A percentile compares a stretch with the other conserved stretches of the same genome.
Evolutionary conservation across 2,888 invertebrate species (phyloP).

Genomic region (Polia nebulosa): DNA sequence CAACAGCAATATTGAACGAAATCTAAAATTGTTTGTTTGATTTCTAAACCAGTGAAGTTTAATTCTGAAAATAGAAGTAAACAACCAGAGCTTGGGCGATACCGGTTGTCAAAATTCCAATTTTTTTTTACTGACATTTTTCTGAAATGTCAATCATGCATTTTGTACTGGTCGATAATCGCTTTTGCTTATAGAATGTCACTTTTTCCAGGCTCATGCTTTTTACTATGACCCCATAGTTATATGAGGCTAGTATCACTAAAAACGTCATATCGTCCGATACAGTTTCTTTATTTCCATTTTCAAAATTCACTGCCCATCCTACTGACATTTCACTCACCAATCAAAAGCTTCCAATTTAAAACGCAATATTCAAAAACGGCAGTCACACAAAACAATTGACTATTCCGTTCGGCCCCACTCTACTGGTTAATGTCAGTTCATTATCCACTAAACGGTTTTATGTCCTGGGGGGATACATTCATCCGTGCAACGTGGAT

Average conservation of each 20-base stretch:
- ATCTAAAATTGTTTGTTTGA: constrained; percentile 11
- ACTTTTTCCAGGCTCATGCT: no score
- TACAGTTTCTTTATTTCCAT: neutral
- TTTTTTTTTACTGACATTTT: no score
- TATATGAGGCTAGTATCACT: no score
- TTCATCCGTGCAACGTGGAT: constrained; percentile 49
- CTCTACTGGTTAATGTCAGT: constrained; percentile 62
- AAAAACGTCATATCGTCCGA: no score
- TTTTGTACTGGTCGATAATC: no score
- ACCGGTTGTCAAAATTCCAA: no score
- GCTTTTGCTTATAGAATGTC: no score
- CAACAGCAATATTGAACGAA: neutral
- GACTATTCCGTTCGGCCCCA: constrained; percentile 40
- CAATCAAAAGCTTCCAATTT: constrained; percentile 31
- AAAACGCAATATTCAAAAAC: constrained; percentile 50
- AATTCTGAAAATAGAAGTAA: neutral
- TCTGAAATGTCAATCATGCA: no score
- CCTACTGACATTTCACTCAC: neutral
- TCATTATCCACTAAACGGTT: constrained; percentile 68
- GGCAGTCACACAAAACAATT: constrained; percentile 63
- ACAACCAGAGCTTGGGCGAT: no score
- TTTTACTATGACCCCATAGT: no score
- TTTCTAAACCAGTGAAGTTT: neutral
- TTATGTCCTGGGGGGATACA: constrained; percentile 66
- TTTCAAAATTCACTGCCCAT: neutral